A percentile compares a stretch with the other conserved stretches of the same genome.
Evolutionary conservation across 2,113 vertebrate species (phyloP).

Genomic region (Clinocottus analis): DNA sequence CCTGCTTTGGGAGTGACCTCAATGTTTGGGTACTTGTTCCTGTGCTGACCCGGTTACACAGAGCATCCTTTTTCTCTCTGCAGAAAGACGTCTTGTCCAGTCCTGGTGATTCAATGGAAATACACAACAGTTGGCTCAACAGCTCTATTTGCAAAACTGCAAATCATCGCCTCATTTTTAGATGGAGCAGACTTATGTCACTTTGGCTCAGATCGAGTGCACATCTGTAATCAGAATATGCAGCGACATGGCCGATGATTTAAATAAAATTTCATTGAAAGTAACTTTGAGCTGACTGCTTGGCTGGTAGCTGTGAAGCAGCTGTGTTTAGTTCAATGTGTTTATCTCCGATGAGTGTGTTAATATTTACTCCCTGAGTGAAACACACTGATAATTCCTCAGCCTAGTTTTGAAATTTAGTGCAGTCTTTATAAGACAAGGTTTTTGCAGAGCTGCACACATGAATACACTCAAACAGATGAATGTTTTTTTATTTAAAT

Average conservation of each 20-base stretch:
- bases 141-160: slow-evolving; percentile 52
- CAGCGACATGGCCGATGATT: background rate
- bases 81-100: slow-evolving; percentile 67
- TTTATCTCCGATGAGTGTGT: background rate
- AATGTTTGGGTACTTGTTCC: slow-evolving; percentile 74
- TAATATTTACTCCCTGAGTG: slow-evolving; percentile 6
- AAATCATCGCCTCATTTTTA: slow-evolving; percentile 35
- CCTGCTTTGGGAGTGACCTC: slow-evolving; percentile 69
- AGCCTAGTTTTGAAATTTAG: background rate
- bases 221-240: background rate
- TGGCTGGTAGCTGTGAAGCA: background rate
- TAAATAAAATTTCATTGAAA: background rate
- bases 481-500: background rate
- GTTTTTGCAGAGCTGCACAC: background rate
- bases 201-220: background rate
- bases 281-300: background rate
- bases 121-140: slow-evolving; percentile 37
- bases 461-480: background rate
- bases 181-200: background rate
- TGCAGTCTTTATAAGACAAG: background rate
- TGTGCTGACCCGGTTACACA: slow-evolving; percentile 67
- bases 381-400: background rate
- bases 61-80: slow-evolving; percentile 66
- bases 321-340: slow-evolving; percentile 19
- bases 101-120: slow-evolving; percentile 66